Base-by-base conservation (phyloP, 2,888 invertebrate species). In the Lapara coniferarum region DNA sequence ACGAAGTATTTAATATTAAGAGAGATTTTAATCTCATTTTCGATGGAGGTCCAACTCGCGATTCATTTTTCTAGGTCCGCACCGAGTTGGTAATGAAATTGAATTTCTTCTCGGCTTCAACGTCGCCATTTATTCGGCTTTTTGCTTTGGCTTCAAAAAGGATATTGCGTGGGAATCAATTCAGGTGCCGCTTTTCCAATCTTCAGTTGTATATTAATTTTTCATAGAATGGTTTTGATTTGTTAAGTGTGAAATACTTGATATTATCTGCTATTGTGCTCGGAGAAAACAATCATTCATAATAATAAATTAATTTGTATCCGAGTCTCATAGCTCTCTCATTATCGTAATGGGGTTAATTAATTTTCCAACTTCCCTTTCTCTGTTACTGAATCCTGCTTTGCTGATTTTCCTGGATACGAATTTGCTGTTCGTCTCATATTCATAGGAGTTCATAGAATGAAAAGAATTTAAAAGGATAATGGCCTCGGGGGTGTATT, bases 131-230 rank as follows among this genome's bases (percentile, higher is more conserved):
- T 88, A 87, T 87, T 89, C 86, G 86, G 86, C 86, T 90, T 92
- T 90, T 91, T 90, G 88, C 90, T 87, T 86, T 85, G 80, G 81
- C 85, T 86, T 85, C 83, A 80, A 85, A 89, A 87, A 89, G 89
- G 88, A 90, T 92, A 91, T 92, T 92, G 90, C 90, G 88, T 91
- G 89, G 87, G 90, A 91, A 91, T 89, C 85, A 85, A 90, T 88
- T 89, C 91, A 91, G 91, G 87, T 91, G 90, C 81, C 84, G 82
- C 81, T 80, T 79, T 85, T 81, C 78, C 79, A 79, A 85, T 81
- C 78, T 80, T 77, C 73, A 76, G 79, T 78, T 85, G 87, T 87
- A 90, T 89, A 88, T 89, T 85, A 87, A 87, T 87, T 85, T 87
- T 81, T 85, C 79, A 84, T 84, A 79, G 80, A 81, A 79, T 80